These are phyloP conservation scores for Pelecanoides urinatrix DNA, from an alignment of 2,113 vertebrate species.

Conservation along the genomic window DNA sequence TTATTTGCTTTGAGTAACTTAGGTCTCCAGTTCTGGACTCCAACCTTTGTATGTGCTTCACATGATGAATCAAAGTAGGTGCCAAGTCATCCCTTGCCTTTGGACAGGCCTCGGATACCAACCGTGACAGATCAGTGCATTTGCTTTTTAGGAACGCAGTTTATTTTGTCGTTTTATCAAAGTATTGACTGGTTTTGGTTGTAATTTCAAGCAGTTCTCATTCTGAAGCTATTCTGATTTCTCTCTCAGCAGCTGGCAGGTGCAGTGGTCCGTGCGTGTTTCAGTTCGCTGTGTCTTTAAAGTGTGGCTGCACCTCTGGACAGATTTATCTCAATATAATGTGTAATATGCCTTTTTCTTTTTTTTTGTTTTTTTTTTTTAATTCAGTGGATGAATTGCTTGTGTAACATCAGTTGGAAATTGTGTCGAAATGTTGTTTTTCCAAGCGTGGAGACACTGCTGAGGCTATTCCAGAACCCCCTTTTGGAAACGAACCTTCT, in stretches of 20 bases:
- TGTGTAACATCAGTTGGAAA: neutral
- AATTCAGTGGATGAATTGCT: neutral
- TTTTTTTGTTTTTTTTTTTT: too few species aligned
- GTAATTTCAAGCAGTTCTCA: neutral
- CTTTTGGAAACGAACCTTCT: neutral
- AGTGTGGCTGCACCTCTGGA: neutral
- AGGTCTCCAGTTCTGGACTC: neutral
- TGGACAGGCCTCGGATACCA: neutral
- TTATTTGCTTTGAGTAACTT: neutral
- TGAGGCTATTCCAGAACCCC: neutral
- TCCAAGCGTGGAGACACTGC: neutral
- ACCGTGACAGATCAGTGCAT: neutral
- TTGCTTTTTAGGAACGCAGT: neutral
- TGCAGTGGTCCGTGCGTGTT: accelerated
- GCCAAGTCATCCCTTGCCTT: neutral
- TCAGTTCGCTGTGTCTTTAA: accelerated
- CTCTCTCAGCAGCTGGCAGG: neutral
- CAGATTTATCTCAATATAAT: accelerated
- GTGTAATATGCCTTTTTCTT: too few species aligned
- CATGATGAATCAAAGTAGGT: neutral
- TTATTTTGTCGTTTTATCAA: neutral
- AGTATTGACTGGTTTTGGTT: neutral
- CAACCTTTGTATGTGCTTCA: neutral
- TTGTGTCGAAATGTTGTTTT: neutral
- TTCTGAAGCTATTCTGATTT: neutral